Conservation (phyloP, 2,888 invertebrate genomes). For the Yponomeuta sedellus region DNA sequence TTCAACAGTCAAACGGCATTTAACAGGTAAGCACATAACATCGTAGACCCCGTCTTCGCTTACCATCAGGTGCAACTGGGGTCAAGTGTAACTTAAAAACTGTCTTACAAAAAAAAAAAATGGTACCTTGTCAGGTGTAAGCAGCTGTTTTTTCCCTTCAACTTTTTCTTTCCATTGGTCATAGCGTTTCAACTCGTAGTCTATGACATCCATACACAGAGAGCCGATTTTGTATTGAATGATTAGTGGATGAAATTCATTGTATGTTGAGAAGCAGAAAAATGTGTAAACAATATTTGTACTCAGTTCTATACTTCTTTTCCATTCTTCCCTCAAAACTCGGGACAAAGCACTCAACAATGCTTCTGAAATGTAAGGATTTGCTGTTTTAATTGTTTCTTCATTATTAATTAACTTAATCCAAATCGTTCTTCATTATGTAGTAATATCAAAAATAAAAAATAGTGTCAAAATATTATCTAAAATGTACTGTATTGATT, state of each 20-base stretch:
- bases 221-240: conserved; percentile 98
- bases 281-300: conserved; percentile 98
- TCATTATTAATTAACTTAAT: too few relatives aligned
- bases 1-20: too few relatives aligned
- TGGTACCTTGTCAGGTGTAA: conserved; percentile 65
- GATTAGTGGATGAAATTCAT: conserved; percentile 95
- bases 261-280: conserved; percentile 97
- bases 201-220: conserved; percentile 96
- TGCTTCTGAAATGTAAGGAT: conserved; percentile 81
- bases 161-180: conserved; percentile 90
- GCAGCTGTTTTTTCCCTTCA: conserved; percentile 63
- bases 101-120: too few relatives aligned
- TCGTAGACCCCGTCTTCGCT: too few relatives aligned
- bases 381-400: too few relatives aligned
- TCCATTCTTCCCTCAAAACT: conserved; percentile 98
- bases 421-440: too few relatives aligned
- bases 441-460: too few relatives aligned
- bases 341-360: conserved; percentile 96
- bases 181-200: conserved; percentile 94
- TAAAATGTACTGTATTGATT: too few relatives aligned
- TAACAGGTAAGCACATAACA: too few relatives aligned
- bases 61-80: too few relatives aligned
- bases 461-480: too few relatives aligned
- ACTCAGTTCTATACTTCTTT: conserved; percentile 95
- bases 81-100: too few relatives aligned